phyloP scores from a whole-genome alignment of 2,888 invertebrate genomes.

The Cylindroiulus punctatus region DNA sequence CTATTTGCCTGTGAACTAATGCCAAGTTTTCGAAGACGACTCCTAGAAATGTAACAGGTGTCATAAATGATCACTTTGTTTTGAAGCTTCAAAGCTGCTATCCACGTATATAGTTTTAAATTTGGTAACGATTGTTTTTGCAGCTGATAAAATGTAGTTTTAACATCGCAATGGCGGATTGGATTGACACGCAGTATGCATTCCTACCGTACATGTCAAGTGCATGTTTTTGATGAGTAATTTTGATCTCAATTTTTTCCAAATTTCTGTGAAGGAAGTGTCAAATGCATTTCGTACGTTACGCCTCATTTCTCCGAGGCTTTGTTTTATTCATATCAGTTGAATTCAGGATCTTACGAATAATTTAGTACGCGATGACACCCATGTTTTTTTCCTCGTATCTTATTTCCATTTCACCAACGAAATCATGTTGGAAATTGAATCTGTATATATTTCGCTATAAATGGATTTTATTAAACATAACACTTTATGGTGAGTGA shows the following conservation, averaged over 20 bases:
- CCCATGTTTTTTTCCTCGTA: constrained; percentile 7
- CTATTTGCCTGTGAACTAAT: too few relatives aligned
- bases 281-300: background rate
- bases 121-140: too few relatives aligned
- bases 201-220: background rate
- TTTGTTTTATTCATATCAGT: constrained; percentile 25
- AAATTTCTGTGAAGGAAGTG: background rate
- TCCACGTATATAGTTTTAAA: too few relatives aligned
- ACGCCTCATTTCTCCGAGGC: background rate
- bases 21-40: too few relatives aligned
- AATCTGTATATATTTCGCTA: background rate
- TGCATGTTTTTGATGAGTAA: background rate
- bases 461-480: constrained; percentile 35
- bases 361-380: constrained; percentile 5
- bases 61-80: too few relatives aligned
- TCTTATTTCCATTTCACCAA: background rate
- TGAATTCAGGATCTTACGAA: background rate
- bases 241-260: background rate
- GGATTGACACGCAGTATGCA: too few relatives aligned
- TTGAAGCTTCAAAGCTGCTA: too few relatives aligned
- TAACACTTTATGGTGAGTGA: constrained; percentile 40
- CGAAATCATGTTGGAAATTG: background rate
- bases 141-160: too few relatives aligned
- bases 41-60: too few relatives aligned
- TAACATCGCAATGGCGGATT: too few relatives aligned